These are phyloP conservation scores for Drosophila pachea DNA, from an alignment of 1,140 invertebrate species.

Conservation along the genomic window DNA sequence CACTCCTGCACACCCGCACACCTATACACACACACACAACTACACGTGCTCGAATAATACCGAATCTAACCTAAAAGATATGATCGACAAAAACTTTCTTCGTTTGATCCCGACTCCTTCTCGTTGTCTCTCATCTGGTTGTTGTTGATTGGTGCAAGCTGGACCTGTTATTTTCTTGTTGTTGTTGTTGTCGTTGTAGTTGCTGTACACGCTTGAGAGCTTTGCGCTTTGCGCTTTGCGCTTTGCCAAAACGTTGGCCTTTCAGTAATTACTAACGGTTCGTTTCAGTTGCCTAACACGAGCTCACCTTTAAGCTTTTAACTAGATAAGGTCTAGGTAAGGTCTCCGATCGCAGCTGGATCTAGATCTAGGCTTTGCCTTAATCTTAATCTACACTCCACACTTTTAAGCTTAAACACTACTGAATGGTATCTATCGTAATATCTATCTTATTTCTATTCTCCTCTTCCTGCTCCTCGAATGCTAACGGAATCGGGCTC, in stretches of 20 bases:
- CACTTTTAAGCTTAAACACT: neutral
- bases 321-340: no score
- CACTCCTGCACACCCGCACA: neutral
- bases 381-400: neutral
- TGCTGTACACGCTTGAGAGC: slow-evolving; percentile 45
- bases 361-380: no score
- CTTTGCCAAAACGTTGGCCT: slow-evolving; percentile 24
- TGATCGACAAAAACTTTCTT: neutral
- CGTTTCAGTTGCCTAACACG: slow-evolving; percentile 14
- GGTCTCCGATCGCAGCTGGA: neutral
- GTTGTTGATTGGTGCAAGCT: slow-evolving; percentile 55
- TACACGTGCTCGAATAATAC: neutral
- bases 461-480: neutral
- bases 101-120: slow-evolving; percentile 12
- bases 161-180: slow-evolving; percentile 56
- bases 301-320: neutral
- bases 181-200: no score
- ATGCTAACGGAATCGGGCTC: neutral
- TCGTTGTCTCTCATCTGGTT: slow-evolving; percentile 26
- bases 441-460: slow-evolving; percentile 8
- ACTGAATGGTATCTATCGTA: slow-evolving; percentile 9
- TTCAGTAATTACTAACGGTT: slow-evolving; percentile 48
- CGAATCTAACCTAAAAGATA: slow-evolving; percentile 39
- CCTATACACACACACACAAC: slow-evolving; percentile 14
- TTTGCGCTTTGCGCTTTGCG: slow-evolving; percentile 34